Evolutionary conservation across 2,113 vertebrate species (phyloP).

Genomic region (Nesoenas mayeri): DNA sequence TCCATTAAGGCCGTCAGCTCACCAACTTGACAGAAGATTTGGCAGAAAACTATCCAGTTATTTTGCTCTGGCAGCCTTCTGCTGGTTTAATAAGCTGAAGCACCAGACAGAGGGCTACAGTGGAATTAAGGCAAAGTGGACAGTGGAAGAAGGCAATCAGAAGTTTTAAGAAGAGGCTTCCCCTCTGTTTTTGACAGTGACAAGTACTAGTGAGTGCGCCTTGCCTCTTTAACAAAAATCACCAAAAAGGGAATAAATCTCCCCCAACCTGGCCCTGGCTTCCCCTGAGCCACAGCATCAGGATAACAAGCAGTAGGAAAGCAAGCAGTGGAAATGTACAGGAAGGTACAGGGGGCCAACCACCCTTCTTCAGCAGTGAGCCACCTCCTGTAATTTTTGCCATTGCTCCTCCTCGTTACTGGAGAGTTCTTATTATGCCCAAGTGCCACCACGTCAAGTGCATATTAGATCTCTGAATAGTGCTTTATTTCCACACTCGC

Average conservation of each 20-base stretch:
- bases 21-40: not conserved
- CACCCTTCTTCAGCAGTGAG: not conserved
- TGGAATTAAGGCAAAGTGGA: not conserved
- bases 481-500: not conserved
- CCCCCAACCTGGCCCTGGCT: not conserved
- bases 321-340: rapidly evolving
- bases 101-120: not conserved
- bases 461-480: not conserved
- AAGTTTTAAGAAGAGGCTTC: not conserved
- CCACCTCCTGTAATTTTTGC: not conserved
- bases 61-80: not conserved
- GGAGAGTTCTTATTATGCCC: not conserved
- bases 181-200: not conserved
- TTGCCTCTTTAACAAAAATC: not conserved
- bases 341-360: not conserved
- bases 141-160: not conserved
- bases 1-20: not conserved
- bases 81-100: not conserved
- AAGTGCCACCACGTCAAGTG: not conserved
- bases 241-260: not conserved
- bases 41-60: not conserved
- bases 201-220: not conserved
- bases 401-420: not conserved
- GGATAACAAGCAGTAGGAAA: not conserved
- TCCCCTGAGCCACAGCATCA: not conserved